These are phyloP conservation scores for Diacarnus erythraeanus DNA, from an alignment of 37 sponge, comb jelly and placozoan genomes.

Conservation along the genomic window DNA sequence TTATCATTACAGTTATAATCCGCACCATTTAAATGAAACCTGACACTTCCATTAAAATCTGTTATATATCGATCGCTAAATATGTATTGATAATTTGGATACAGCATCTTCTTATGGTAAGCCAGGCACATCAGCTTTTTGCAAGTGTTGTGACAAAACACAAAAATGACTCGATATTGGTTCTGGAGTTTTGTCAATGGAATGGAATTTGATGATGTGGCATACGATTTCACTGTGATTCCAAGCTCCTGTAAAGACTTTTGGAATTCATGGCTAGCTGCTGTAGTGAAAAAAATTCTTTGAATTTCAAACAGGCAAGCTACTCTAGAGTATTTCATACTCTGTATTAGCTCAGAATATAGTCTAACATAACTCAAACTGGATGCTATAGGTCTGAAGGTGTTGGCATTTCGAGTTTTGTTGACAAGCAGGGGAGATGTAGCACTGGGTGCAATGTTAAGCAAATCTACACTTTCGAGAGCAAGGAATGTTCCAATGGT, in stretches of 20 bases:
- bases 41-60: background rate
- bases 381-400: constrained; percentile 2
- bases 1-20: background rate
- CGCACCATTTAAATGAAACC: background rate
- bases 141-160: constrained; percentile 1
- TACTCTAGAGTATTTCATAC: background rate
- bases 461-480: background rate
- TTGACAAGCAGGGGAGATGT: constrained; percentile 11
- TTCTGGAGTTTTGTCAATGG: background rate
- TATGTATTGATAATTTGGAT: constrained; percentile 17
- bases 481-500: background rate
- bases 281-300: background rate
- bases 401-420: background rate
- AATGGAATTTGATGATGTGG: no score
- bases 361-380: background rate
- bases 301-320: constrained; percentile 4
- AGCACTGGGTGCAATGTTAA: background rate
- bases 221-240: background rate
- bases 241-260: background rate
- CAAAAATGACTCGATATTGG: constrained; percentile 10
- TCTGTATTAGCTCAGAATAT: background rate
- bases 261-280: background rate
- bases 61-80: background rate
- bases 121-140: constrained; percentile 12
- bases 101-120: background rate